phyloP scores from a whole-genome alignment of 2,888 invertebrate genomes.

The Drosophila tanythrix region DNA sequence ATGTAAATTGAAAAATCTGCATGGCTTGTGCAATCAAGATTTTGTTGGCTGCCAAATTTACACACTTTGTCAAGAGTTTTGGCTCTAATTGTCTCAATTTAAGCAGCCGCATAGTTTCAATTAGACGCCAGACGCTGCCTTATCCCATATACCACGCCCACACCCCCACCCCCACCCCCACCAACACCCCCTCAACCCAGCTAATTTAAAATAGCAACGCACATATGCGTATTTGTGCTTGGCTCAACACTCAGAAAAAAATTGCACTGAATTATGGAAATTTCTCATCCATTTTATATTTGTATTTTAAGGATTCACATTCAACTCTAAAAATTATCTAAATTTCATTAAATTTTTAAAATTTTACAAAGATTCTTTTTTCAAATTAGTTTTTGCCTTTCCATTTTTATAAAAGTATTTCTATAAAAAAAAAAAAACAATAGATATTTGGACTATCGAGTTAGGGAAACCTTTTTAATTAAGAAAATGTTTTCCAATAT shows the following conservation, averaged over 20 bases:
- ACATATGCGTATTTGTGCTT: slow-evolving; percentile 28
- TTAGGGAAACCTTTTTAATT: background rate
- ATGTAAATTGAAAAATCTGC: slow-evolving; percentile 75
- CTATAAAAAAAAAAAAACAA: no score
- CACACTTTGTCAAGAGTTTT: slow-evolving; percentile 44
- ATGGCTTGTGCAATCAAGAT: slow-evolving; percentile 66
- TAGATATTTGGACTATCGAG: no score
- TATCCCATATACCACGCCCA: background rate
- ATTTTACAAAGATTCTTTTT: no score
- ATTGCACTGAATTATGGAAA: background rate
- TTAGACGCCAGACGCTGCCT: slow-evolving; percentile 59
- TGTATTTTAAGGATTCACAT: no score
- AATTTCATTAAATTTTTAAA: no score
- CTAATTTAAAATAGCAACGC: slow-evolving; percentile 34
- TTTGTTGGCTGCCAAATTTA: slow-evolving; percentile 20
- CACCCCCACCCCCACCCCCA: background rate
- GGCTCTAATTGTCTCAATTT: slow-evolving; percentile 75
- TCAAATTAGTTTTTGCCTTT: no score
- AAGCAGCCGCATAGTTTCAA: slow-evolving; percentile 75
- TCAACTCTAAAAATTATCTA: no score
- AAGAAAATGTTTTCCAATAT: background rate
- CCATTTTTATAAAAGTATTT: no score
- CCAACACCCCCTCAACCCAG: background rate
- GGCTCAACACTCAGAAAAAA: background rate
- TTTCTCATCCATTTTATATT: background rate